phyloP scores from a whole-genome alignment of 2,797 vertebrate genomes.

The Clarias laeviceps region DNA sequence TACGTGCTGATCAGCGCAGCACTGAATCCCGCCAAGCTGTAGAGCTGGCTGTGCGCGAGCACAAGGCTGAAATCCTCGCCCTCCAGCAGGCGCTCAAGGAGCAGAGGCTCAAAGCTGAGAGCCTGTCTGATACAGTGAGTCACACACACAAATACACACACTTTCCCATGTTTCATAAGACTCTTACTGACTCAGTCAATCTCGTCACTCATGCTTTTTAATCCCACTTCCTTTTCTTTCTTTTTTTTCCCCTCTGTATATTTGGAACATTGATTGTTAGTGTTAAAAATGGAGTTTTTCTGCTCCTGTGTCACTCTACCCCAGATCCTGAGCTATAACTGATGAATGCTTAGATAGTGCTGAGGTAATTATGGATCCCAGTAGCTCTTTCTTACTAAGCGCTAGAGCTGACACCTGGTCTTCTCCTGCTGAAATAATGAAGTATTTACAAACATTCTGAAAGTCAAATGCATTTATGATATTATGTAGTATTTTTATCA shows the following conservation, averaged over 20 bases:
- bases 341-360: not conserved
- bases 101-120: conserved; percentile 97
- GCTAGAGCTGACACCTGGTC: not conserved
- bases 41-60: conserved; percentile 95
- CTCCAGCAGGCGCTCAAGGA: conserved; percentile 97
- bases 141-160: not conserved
- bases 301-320: not conserved
- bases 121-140: conserved; percentile 94
- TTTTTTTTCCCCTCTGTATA: conserved; percentile 8
- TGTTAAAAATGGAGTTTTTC: conserved; percentile 16
- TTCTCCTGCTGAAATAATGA: not conserved
- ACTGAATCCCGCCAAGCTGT: conserved; percentile 96
- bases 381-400: not conserved
- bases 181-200: not conserved
- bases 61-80: conserved; percentile 95
- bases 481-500: not conserved
- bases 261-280: not conserved
- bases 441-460: not conserved
- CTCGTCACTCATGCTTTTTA: not conserved
- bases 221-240: not conserved
- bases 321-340: not conserved
- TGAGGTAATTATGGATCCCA: not conserved
- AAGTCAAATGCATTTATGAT: not conserved
- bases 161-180: not conserved
- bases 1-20: conserved; percentile 95